These are phyloP conservation scores for Gobius niger DNA, from an alignment of 2,113 vertebrate species.

Conservation along the genomic window DNA sequence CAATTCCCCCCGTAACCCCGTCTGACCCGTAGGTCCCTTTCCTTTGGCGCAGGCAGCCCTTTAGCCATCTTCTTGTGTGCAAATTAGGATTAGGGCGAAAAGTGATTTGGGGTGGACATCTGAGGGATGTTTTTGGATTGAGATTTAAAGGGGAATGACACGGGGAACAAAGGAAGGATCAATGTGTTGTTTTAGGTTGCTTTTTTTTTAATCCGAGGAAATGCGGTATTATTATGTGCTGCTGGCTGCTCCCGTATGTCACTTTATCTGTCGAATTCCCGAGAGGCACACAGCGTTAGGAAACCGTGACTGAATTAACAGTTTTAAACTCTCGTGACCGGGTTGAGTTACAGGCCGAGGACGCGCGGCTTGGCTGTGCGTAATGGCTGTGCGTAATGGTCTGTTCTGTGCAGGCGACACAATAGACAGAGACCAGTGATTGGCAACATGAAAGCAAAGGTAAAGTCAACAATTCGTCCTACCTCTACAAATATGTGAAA, in stretches of 20 bases:
- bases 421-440: background rate
- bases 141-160: conserved; percentile 42
- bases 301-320: background rate
- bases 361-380: conserved; percentile 52
- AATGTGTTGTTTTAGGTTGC: conserved; percentile 8
- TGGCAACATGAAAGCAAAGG: too few relatives aligned
- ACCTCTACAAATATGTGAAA: too few relatives aligned
- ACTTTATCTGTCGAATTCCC: background rate
- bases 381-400: conserved; percentile 35
- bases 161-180: conserved; percentile 22
- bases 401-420: conserved; percentile 41
- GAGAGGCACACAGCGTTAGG: background rate
- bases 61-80: conserved; percentile 65
- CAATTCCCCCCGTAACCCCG: conserved; percentile 54
- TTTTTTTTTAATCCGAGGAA: conserved; percentile 6
- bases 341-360: conserved; percentile 20
- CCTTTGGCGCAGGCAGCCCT: conserved; percentile 51
- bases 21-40: conserved; percentile 62
- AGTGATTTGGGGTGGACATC: conserved; percentile 46
- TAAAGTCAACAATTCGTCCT: too few relatives aligned
- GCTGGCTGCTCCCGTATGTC: background rate
- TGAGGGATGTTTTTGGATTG: conserved; percentile 74
- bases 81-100: conserved; percentile 70
- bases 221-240: background rate
- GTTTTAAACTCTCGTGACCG: background rate